Evolutionary conservation across 2,113 vertebrate species (phyloP), one percentile per base, ranked within the genome.

Genomic region (Dicentrarchus labrax): DNA sequence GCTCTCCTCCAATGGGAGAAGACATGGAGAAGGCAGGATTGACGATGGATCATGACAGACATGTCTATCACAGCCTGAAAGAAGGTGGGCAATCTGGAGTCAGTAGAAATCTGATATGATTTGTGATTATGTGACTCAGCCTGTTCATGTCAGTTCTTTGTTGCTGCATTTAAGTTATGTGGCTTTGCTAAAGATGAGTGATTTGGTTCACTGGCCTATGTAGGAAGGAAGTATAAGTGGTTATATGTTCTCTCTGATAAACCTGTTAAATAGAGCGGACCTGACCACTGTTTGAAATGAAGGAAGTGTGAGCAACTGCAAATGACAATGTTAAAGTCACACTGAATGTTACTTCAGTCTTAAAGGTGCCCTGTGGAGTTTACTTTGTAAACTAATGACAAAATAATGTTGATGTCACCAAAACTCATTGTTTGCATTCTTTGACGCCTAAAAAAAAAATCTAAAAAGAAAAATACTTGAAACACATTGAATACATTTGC

Each of bases 1-100:
- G 81, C 72, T 94, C 92, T 87, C 83, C 93, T 68, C 94, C 91
- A 92, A 90, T 94, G 81, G 91, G 79, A 80, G 91, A 91, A 2
- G 94, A 91, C 65, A 76, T 91, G 80, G 95, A 94, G 57, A 95
- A 95, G 91, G 83, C 79, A 80, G 87, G 75, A 56, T 22, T 89
- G 78, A 80, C 66, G 53, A 86, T 88, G 89, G 94, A 95, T 81
- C 93, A 92, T 43, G 94, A 94, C 76, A 93, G 88, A 82, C 88
- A 92, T 39, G 91, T 93, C 79, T 96, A 95, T 94, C 91, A 94
- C 92, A 96, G 90, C 86, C 91, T 96, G 80, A 95, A 95, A 91
- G 95, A 96, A 95, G 95, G 95, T 95, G 94, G 92, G 95, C 78
- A 0, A 72, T 57, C 61, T 13, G 22, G 69, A 74, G 41, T 80